A percentile compares a stretch with the other conserved stretches of the same genome.
Conservation (phyloP, 2,797 vertebrate genomes). For the Gorsachius magnificus region DNA sequence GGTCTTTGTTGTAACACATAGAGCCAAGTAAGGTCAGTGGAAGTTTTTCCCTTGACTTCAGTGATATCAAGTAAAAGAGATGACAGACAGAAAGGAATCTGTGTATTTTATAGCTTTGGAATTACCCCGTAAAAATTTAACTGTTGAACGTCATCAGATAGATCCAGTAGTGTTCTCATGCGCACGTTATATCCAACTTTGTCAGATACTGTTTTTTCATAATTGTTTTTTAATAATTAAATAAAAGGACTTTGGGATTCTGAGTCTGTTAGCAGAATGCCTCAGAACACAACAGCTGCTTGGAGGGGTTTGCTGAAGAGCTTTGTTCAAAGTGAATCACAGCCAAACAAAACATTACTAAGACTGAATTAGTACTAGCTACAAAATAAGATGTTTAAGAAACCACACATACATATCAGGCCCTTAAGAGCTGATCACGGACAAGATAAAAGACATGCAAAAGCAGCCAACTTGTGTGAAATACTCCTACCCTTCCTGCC, state of each 20-base stretch:
- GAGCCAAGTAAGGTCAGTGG: neutral
- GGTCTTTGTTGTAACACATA: neutral
- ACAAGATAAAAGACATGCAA: conserved; percentile 50
- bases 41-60: neutral
- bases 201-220: neutral
- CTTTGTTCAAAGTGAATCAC: conserved; percentile 31
- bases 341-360: conserved; percentile 57
- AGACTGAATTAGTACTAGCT: neutral
- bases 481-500: conserved; percentile 16
- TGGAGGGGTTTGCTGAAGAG: conserved; percentile 53
- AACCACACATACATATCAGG: conserved; percentile 36
- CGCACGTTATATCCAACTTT: neutral
- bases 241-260: neutral
- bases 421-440: neutral
- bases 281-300: conserved; percentile 23
- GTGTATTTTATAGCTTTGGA: neutral
- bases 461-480: conserved; percentile 32
- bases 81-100: neutral
- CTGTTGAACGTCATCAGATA: neutral
- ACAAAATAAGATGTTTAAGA: conserved; percentile 42
- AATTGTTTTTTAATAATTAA: neutral
- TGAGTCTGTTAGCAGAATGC: neutral
- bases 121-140: neutral
- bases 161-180: neutral
- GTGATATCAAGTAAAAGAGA: neutral